Evolutionary conservation across 2,888 invertebrate species (phyloP), one percentile per base, ranked within the genome.

Genomic region (Luperina nickerlii): DNA sequence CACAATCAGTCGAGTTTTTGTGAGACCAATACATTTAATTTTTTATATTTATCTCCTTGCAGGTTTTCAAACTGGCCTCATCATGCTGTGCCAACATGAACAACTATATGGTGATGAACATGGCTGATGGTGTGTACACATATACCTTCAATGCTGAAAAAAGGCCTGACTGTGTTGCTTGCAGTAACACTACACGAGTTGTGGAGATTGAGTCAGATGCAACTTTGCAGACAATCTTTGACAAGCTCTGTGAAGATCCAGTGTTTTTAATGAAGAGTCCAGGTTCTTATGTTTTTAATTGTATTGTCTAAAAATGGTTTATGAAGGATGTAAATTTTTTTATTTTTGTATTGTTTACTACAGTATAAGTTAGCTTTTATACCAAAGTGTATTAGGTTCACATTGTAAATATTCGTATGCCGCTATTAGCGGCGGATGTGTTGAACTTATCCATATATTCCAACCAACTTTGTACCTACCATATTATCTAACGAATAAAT

Each of bases 31-130:
- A 1, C 27, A 15, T 15, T 27, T 32, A 8, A 4, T 63, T 9
- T 63, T 63, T 32, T 20, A 20, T 18, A 18, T 2, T 32, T 2
- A 32, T 32, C 15, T 67, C 2, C 13, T 79, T 78, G 0, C 90
- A 98, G 98, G 99, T 99, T 4, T 99, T 99, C 91, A 99, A 99
- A 97, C 94, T 99, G 79, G 99, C 99, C 0, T 99, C 99, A 54
- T 99, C 98, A 88, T 99, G 99, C 91, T 98, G 98, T 87, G 97
- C 98, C 2, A 98, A 98, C 62, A 97, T 99, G 95, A 98, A 99
- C 93, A 99, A 99, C 96, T 99, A 99, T 93, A 98, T 99, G 98
- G 99, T 99, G 80, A 98, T 99, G 91, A 99, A 99, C 93, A 99
- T 99, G 97, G 97, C 98, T 0, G 99, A 99, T 92, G 99, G 99